Evolutionary conservation across 2,113 vertebrate genomes (phyloP), one percentile per base, ranked within the genome.

Genomic region (Hiodon tergisus): DNA sequence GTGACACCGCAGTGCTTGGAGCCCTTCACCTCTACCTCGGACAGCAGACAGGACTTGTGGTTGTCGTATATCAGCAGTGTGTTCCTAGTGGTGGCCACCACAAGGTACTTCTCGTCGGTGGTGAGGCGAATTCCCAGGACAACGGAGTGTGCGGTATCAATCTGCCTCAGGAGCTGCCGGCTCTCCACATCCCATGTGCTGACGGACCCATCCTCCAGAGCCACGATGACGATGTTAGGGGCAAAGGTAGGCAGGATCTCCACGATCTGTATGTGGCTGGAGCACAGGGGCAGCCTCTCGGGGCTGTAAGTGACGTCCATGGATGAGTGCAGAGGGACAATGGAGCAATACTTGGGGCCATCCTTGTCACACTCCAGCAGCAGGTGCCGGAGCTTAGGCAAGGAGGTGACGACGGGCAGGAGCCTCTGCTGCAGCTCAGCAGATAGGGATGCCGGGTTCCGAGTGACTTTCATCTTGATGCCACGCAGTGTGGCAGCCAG

Each of bases 291-390:
- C 71, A 99, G 89, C 73, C 97, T 93, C 83, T 98, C 96, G 0
- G 97, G 97, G 86, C 94, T 97, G 79, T 98, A 98, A 0, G 93
- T 97, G 77, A 98, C 95, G 8, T 99, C 97, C 97, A 99, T 95
- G 70, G 97, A 98, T 14, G 97, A 99, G 83, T 98, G 97, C 59
- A 99, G 81, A 66, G 97, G 96, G 79, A 99, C 96, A 0, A 99
- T 99, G 57, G 97, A 99, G 84, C 97, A 99, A 77, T 99, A 99
- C 78, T 98, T 98, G 5, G 97, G 97, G 51, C 97, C 97, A 0
- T 99, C 97, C 87, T 97, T 98, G 88, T 99, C 97, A 83, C 97
- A 99, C 88, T 98, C 97, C 71, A 98, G 79, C 59, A 99, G 93
- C 31, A 99, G 95, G 78, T 99, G 97, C 84, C 97, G 88, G 4